Evolutionary conservation across 2,888 invertebrate species (phyloP).

Genomic region (Hydriomena furcata): DNA sequence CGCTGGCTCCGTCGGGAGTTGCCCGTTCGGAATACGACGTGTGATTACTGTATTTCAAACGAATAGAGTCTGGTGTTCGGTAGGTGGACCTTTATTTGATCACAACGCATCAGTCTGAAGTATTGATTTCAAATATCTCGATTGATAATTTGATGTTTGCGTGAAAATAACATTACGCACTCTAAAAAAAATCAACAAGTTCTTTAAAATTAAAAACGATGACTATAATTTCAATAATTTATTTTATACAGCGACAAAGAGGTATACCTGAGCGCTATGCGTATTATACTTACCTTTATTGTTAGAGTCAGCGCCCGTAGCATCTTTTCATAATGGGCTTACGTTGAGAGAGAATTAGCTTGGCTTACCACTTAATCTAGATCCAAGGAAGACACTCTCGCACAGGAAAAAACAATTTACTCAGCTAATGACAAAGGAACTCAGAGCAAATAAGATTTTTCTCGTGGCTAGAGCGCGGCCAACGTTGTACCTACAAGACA

Average conservation of each 20-base stretch:
- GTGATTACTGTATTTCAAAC: slow-evolving; percentile 21
- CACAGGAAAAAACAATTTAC: slow-evolving; percentile 69
- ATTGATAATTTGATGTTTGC: no score
- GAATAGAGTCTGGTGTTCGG: slow-evolving; percentile 9
- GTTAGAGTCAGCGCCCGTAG: slow-evolving; percentile 29
- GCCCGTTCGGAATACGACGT: slow-evolving; percentile 21
- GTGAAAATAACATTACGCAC: no score
- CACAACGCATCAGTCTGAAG: not conserved
- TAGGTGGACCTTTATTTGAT: slow-evolving; percentile 13
- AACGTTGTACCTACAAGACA: slow-evolving; percentile 33
- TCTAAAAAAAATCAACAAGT: no score
- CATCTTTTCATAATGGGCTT: slow-evolving; percentile 43
- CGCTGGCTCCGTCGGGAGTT: slow-evolving; percentile 20
- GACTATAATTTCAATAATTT: no score
- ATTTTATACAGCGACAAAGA: no score
- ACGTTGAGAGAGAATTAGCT: slow-evolving; percentile 49
- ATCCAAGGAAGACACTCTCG: slow-evolving; percentile 54
- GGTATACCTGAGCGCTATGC: not conserved
- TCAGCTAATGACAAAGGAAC: slow-evolving; percentile 64
- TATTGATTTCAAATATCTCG: no score
- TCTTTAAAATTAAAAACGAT: no score
- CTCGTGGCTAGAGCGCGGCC: slow-evolving; percentile 41
- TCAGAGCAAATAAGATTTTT: slow-evolving; percentile 55
- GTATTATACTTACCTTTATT: no score
- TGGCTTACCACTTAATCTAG: slow-evolving; percentile 65